Conservation (phyloP, 1,140 invertebrate genomes). For the Manduca sexta region DNA sequence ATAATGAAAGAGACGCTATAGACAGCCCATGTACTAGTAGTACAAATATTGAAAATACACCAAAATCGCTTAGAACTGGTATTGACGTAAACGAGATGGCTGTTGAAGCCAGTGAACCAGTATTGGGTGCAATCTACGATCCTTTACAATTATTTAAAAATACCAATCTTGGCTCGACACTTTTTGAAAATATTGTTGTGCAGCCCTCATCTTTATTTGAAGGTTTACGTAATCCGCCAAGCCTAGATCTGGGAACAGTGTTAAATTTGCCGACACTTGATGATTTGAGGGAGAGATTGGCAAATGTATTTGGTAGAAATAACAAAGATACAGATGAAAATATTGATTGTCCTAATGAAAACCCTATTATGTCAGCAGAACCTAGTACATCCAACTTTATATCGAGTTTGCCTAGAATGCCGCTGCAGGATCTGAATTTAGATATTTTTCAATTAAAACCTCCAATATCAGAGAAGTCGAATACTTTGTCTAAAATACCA, state of each 20-base stretch:
- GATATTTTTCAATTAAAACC: conserved; percentile 25
- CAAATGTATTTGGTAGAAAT: conserved; percentile 19
- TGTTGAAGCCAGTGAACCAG: conserved; percentile 26
- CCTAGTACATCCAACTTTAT: conserved; percentile 12
- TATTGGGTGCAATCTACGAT: conserved; percentile 8
- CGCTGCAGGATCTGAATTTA: conserved; percentile 23
- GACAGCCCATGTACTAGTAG: too few species aligned
- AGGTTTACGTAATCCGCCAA: background rate
- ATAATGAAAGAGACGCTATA: too few species aligned
- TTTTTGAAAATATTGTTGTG: conserved; percentile 3
- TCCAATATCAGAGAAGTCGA: background rate
- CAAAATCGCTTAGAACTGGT: background rate
- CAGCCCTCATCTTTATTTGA: background rate
- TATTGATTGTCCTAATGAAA: background rate
- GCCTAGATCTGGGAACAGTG: background rate
- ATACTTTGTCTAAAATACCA: conserved; percentile 8
- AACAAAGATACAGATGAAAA: conserved; percentile 4
- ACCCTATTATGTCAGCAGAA: conserved; percentile 13
- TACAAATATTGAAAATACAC: too few species aligned
- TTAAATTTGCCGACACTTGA: conserved; percentile 15
- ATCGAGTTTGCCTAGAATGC: conserved; percentile 3
- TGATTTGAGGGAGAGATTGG: conserved; percentile 17
- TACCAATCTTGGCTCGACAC: conserved; percentile 2
- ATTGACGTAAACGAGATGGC: conserved; percentile 20
- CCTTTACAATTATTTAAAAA: conserved; percentile 7